phyloP scores from a whole-genome alignment of 2,113 vertebrate species.

The Pyrgilauda ruficollis region DNA sequence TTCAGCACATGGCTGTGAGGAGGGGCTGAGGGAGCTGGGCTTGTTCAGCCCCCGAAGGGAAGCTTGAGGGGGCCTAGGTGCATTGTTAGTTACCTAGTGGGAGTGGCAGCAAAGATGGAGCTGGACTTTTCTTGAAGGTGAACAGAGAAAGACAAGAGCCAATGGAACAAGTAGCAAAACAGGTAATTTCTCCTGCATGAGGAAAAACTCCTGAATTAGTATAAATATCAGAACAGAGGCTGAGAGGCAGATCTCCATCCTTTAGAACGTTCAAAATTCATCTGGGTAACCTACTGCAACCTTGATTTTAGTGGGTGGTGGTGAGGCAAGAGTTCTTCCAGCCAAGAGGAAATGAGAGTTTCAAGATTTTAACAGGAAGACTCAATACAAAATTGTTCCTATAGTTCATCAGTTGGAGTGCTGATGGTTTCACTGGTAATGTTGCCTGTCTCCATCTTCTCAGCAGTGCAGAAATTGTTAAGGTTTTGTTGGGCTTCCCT shows the following conservation, averaged over 20 bases:
- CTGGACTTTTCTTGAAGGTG: not conserved
- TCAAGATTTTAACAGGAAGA: not conserved
- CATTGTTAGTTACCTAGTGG: not conserved
- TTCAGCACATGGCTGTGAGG: not conserved
- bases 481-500: conserved; percentile 31
- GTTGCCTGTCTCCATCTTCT: not conserved
- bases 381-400: not conserved
- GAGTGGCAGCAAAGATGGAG: not conserved
- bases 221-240: not conserved
- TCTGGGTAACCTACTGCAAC: not conserved
- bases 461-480: not conserved
- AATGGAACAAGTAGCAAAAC: not conserved
- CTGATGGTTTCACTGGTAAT: not conserved
- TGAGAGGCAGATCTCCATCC: not conserved
- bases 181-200: not conserved
- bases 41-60: not conserved
- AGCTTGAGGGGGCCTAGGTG: not conserved
- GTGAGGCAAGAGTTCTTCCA: not conserved
- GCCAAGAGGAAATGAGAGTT: not conserved
- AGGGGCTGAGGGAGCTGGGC: not conserved
- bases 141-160: not conserved
- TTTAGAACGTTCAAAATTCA: not conserved
- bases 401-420: not conserved
- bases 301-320: not conserved
- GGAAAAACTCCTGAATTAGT: not conserved